Evolutionary conservation across 1,140 invertebrate species (phyloP).

Genomic region (Pomacea maculata): DNA sequence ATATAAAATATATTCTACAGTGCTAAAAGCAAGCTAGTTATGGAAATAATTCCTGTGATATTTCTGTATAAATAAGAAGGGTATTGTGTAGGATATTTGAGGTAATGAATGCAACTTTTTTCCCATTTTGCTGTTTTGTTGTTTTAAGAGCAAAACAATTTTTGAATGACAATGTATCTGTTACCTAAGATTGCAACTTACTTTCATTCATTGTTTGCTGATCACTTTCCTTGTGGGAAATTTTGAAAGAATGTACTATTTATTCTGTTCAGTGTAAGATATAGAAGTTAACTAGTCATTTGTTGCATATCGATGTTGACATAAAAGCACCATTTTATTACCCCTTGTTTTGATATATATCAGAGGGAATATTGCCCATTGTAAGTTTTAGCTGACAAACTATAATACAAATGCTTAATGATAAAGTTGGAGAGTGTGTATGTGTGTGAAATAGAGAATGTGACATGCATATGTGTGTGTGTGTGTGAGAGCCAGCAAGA

Average conservation of each 20-base stretch:
- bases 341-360: not conserved
- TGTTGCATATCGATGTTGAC: not conserved
- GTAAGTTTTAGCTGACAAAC: not conserved
- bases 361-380: not conserved
- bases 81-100: no score
- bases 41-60: no score
- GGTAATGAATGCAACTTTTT: no score
- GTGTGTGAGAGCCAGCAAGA: not conserved
- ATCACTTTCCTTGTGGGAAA: not conserved
- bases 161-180: no score
- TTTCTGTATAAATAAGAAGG: no score
- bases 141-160: no score
- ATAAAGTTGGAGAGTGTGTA: not conserved
- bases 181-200: no score
- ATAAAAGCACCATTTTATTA: no score
- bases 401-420: not conserved
- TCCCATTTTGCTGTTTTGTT: no score
- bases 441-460: constrained; percentile 7
- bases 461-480: not conserved
- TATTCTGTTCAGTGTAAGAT: not conserved
- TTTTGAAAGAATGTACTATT: not conserved
- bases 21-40: no score
- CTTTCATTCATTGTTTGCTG: no score
- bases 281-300: not conserved
- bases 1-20: no score